Conservation (phyloP, 1,140 invertebrate species). For the Stegodyphus mimosarum region DNA sequence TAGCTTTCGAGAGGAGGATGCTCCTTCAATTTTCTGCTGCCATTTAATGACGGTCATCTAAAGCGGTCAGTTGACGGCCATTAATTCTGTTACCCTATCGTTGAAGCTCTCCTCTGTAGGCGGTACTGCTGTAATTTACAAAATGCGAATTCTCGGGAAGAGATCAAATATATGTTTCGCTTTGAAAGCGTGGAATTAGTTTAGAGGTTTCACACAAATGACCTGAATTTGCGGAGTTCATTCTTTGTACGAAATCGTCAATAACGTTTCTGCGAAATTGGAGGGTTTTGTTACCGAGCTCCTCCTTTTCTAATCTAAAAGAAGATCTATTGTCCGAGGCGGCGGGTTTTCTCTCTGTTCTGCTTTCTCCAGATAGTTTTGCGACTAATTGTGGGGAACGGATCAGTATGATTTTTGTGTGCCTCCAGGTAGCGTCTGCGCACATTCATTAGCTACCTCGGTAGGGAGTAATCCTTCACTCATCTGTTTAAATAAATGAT, state of each 20-base stretch:
- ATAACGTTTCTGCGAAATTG: too few species aligned
- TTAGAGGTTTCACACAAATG: background rate
- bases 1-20: background rate
- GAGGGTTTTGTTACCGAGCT: background rate
- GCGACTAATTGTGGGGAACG: background rate
- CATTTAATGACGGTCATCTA: conserved; percentile 14
- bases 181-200: conserved; percentile 10
- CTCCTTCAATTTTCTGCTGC: background rate
- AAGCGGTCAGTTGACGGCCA: background rate
- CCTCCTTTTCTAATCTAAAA: background rate
- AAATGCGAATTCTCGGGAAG: background rate
- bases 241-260: too few species aligned
- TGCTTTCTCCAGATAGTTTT: too few species aligned
- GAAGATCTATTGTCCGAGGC: background rate
- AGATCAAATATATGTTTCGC: conserved; percentile 10
- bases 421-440: too few species aligned
- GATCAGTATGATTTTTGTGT: background rate
- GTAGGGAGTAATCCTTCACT: too few species aligned
- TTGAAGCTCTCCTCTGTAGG: background rate
- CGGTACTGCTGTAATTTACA: conserved; percentile 3
- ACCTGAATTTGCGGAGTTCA: too few species aligned
- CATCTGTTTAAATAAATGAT: too few species aligned
- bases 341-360: too few species aligned
- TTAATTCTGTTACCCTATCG: background rate
- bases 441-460: too few species aligned